Base-by-base conservation (phyloP, 2,888 invertebrate species). In the Celastrina argiolus region DNA sequence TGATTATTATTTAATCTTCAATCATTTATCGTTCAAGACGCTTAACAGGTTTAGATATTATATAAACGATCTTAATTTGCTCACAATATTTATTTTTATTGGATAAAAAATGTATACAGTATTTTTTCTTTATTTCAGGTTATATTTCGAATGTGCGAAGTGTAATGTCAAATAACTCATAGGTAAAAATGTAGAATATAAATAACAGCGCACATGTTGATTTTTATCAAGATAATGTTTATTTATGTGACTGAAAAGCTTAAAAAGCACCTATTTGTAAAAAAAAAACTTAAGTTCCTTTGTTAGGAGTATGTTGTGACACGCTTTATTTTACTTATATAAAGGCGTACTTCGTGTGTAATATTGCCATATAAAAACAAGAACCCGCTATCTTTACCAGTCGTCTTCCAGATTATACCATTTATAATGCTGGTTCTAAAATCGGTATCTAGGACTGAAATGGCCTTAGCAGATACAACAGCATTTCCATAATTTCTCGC, bases 1-100 rank as follows among this genome's bases (percentile, higher is more conserved):
- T 83, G 87, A 87, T 89, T 89, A 89, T 90, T 89, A 88, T 90
- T 88, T 85, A 85, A 87, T 83, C 83, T 85, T 88, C 84, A 86
- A 88, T 89, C 88, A 88, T 85, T 90, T 87, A 84, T 84, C 84
- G 83, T 83, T 83, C 81, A 76, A 81, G 78, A 77, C 80, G 81
- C 76, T 80, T 78, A 79, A 81, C 76, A 74, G 77, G 79, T 83
- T 86, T 84, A 74, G 78, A 79, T 83, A 86, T 84, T 83, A 83
- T 77, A 34, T 42, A 42, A 75, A 74, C 72, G 73, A 74, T 73
- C 73, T 73, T 69, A 73, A 70, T 72, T 71, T 73, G 69, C 71
- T 63, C 39, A 26, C 63, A 58, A 41, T 68, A 64, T 28, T 63
- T 31, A 31, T 61, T 73, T 70, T 61, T 61, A 61, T 61, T 18